Base-by-base conservation (phyloP, 2,113 vertebrate species). In the Galeopterus variegatus region DNA sequence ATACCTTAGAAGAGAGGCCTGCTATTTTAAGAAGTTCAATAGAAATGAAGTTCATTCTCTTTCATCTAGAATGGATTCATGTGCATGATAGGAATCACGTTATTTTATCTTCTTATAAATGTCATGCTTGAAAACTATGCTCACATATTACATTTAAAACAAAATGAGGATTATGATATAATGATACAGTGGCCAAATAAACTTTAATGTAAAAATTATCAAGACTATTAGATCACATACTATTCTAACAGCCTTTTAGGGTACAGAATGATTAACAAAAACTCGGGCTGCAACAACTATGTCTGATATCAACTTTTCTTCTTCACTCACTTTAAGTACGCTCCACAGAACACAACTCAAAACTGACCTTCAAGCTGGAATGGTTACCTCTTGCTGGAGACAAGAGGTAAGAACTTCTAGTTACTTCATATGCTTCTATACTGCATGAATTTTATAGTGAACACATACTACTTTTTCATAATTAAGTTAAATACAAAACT, bases 101-200 rank as follows among this genome's bases (percentile, higher is more conserved):
- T 81, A 73, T 45, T 67, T 89, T 85, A 89, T 19, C 26, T 89
- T 91, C 72, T 77, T 88, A 79, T 84, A 85, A 79, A 94, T 58
- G 18, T 36, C 83, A 48, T 54, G 82, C 41, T 67, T 45, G 36
- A 70, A 83, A 88, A 87, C 48, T 94, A 92, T 83, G n/a, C 28
- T 82, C 33, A 70, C 9, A 48, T 67, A 67, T 45, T 48, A 96
- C 70, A 84, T 92, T 76, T 56, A 48, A 92, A 90, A 91, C 56
- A 87, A 92, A 77, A 65, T 88, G 83, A 54, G 69, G 36, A 79
- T n/a, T 81, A 85, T 54, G 54, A 54, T 21, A 88, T 50, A 67
- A 84, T n/a, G 50, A 73, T 50, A 67, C 0, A 87, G 26, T 67
- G 19, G 52, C 76, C 52, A 88, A 84, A 56, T 77, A 84, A 81